These are phyloP conservation scores for Drosophila fuyamai DNA, from an alignment of 1,140 invertebrate species.

Conservation along the genomic window DNA sequence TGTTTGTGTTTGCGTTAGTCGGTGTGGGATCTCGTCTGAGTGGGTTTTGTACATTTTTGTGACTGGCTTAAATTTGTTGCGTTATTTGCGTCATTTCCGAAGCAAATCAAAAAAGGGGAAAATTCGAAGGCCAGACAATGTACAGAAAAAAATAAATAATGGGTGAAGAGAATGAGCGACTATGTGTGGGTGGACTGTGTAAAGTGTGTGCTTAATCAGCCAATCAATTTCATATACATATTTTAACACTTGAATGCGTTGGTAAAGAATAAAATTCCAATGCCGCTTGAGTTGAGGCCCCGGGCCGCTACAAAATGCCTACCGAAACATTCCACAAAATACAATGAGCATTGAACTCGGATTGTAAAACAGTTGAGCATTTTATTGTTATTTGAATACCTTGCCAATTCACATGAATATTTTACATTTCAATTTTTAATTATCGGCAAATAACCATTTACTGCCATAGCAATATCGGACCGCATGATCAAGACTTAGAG, in stretches of 20 bases:
- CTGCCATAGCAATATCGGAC: too few relatives aligned
- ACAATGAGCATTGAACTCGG: neutral
- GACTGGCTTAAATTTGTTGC: conserved; percentile 79
- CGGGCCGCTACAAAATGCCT: conserved; percentile 19
- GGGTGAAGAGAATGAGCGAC: conserved; percentile 10
- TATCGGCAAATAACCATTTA: neutral
- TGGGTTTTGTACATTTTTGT: conserved; percentile 43
- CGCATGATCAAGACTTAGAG: too few relatives aligned
- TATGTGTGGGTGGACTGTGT: conserved; percentile 22
- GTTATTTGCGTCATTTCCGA: conserved; percentile 81
- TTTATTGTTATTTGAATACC: conserved; percentile 1
- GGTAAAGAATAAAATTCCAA: conserved; percentile 62
- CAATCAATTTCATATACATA: conserved; percentile 79
- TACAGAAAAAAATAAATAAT: conserved; percentile 21
- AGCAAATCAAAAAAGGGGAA: conserved; percentile 66
- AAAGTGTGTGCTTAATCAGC: conserved; percentile 71
- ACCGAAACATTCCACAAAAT: conserved; percentile 21
- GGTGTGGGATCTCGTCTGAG: conserved; percentile 21
- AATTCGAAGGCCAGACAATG: conserved; percentile 58
- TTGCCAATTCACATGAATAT: neutral
- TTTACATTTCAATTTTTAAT: neutral
- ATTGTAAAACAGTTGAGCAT: conserved; percentile 7
- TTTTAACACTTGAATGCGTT: conserved; percentile 73
- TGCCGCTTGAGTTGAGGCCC: conserved; percentile 24
- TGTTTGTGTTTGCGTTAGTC: conserved; percentile 37